phyloP scores from a whole-genome alignment of 2,797 vertebrate species.

The Urosaurus nigricauda region DNA sequence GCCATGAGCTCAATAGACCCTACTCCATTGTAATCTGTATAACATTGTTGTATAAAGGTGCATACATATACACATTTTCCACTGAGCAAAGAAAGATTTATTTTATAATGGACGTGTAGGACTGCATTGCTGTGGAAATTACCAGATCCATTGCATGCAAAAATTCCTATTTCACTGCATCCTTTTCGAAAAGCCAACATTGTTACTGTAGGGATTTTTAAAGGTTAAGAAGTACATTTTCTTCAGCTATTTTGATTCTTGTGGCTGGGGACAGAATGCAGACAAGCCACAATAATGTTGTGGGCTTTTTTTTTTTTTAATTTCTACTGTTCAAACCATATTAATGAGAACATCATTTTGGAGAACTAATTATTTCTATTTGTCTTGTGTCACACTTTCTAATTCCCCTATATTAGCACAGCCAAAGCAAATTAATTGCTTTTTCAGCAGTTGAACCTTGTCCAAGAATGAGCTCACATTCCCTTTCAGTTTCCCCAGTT shows the following conservation, averaged over 20 bases:
- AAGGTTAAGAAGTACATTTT: conserved; percentile 74
- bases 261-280: conserved; percentile 81
- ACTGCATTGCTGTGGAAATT: conserved; percentile 6
- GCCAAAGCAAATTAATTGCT: conserved; percentile 99
- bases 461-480: conserved; percentile 97
- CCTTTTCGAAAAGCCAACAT: conserved; percentile 64
- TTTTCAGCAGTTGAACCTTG: conserved; percentile 98
- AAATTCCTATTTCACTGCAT: conserved; percentile 40
- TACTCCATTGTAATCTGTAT: neutral
- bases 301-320: conserved; percentile 68
- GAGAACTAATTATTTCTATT: conserved; percentile 99
- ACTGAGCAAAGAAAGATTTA: neutral
- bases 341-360: conserved; percentile 99
- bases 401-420: conserved; percentile 99
- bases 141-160: conserved; percentile 38
- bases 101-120: neutral
- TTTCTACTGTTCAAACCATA: conserved; percentile 88
- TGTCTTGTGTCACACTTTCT: conserved; percentile 99
- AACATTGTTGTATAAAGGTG: neutral
- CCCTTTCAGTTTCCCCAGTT: conserved; percentile 91
- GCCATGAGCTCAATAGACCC: neutral
- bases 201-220: conserved; percentile 55
- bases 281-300: conserved; percentile 89
- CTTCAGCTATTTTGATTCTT: conserved; percentile 75
- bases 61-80: neutral